Evolutionary conservation across 2,888 invertebrate species (phyloP).

Genomic region (Ceramica pisi): DNA sequence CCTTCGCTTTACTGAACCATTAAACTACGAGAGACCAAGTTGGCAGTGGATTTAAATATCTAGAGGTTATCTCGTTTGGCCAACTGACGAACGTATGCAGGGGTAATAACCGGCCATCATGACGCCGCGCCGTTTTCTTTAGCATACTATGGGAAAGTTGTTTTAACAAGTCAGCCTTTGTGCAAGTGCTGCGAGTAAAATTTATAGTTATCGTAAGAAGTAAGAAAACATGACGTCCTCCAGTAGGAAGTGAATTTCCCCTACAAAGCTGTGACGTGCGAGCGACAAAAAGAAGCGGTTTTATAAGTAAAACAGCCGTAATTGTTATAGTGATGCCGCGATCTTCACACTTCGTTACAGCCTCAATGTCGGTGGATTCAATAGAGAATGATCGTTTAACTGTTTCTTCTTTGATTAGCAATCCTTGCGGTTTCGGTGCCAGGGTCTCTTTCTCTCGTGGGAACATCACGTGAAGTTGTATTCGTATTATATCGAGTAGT

Average conservation of each 20-base stretch:
- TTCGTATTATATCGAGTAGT: constrained; percentile 1
- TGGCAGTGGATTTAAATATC: constrained; percentile 42
- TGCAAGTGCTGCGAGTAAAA: constrained; percentile 52
- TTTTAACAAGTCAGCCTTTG: constrained; percentile 49
- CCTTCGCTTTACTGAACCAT: constrained; percentile 26
- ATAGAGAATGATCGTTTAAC: constrained; percentile 47
- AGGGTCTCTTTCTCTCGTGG: constrained; percentile 37
- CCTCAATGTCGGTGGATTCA: constrained; percentile 75
- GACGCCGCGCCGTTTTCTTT: constrained; percentile 52
- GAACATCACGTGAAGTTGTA: constrained; percentile 1
- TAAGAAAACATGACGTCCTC: constrained; percentile 57
- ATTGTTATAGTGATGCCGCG: constrained; percentile 68
- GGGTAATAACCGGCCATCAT: constrained; percentile 57
- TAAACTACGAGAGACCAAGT: constrained; percentile 7
- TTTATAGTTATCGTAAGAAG: constrained; percentile 55
- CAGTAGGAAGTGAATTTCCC: constrained; percentile 64
- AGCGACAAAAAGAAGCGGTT: constrained; percentile 61
- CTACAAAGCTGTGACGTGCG: constrained; percentile 63
- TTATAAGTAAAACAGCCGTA: constrained; percentile 61
- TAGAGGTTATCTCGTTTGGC: constrained; percentile 53
- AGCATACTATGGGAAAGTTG: constrained; percentile 63
- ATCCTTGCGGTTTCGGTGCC: constrained; percentile 45
- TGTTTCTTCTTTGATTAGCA: constrained; percentile 41
- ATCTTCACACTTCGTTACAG: constrained; percentile 83
- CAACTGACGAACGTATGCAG: constrained; percentile 40